phyloP scores from a whole-genome alignment of 2,113 vertebrate species.

The Grammomys surdaster region DNA sequence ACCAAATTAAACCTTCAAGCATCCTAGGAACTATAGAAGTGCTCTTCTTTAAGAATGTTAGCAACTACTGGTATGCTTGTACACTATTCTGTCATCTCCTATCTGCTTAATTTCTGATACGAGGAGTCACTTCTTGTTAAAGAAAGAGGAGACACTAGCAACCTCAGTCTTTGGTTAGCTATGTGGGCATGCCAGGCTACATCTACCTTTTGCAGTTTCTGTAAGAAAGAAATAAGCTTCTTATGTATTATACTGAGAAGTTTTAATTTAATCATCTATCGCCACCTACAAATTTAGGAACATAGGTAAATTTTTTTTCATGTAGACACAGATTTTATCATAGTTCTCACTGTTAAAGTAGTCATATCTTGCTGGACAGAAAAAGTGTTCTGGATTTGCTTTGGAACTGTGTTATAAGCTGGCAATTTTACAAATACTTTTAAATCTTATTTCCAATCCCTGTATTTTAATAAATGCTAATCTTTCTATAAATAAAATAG shows the following conservation, averaged over 20 bases:
- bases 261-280: background rate
- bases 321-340: background rate
- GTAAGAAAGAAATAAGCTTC: background rate
- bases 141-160: background rate
- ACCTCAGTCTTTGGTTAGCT: background rate
- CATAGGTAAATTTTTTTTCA: background rate
- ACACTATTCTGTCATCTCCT: no score
- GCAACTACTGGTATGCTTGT: background rate
- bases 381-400: background rate
- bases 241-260: background rate
- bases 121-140: background rate
- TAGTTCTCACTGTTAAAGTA: background rate
- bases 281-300: background rate
- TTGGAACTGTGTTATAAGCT: background rate
- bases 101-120: background rate
- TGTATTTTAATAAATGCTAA: background rate
- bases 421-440: background rate
- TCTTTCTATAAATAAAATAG: background rate
- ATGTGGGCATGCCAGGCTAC: background rate
- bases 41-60: slow-evolving; percentile 32
- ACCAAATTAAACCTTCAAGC: background rate
- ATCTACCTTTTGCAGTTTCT: background rate
- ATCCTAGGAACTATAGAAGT: background rate
- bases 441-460: background rate
- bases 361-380: background rate